Evolutionary conservation across 1,140 invertebrate genomes (phyloP), one percentile per base, ranked within the genome.

Genomic region (Gonatopus flavifemur): DNA sequence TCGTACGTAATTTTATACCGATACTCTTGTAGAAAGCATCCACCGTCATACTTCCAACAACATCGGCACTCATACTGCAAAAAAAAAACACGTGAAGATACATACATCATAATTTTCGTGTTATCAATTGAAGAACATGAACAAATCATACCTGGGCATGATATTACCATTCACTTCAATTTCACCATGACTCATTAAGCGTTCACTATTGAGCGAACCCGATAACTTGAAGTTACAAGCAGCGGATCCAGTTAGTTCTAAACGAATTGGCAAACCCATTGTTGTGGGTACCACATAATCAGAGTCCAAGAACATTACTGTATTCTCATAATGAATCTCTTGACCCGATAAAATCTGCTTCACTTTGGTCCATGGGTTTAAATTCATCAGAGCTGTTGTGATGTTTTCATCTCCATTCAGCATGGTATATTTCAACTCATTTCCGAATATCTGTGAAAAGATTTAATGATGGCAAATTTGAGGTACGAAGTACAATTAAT

Each of bases 201-300:
- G 5, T 69, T 77, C 25, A 72, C 72, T 56, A 76, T 72, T 79
- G 6, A 91, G 69, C 8, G 82, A 83, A 0, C 88, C 88, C 0
- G 83, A 85, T 55, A 92, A 82, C 61, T 90, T 88, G 1, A 96
- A 78, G 59, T 91, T 89, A 9, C 94, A 82, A 12, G 89, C 88
- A 9, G 89, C 87, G 2, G 93, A 92, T 20, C 91, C 94, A 67
- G 93, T 86, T 0, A 92, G 80, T 51, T 88, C 88, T 46, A 97
- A 81, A 22, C 86, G 88, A 18, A 98, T 72, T 0, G 94, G 93
- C 15, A 98, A 69, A 10, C 95, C 95, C 37, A 84, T 81, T 2
- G 84, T 85, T n/a, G 88, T 89, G 0, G 94, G 91, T 3, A 94
- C 83, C 6, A 90, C 86, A 63, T 93, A 91, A 7, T 87, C 88